Evolutionary conservation across 2,113 vertebrate species (phyloP).

Genomic region (Heteronetta atricapilla): DNA sequence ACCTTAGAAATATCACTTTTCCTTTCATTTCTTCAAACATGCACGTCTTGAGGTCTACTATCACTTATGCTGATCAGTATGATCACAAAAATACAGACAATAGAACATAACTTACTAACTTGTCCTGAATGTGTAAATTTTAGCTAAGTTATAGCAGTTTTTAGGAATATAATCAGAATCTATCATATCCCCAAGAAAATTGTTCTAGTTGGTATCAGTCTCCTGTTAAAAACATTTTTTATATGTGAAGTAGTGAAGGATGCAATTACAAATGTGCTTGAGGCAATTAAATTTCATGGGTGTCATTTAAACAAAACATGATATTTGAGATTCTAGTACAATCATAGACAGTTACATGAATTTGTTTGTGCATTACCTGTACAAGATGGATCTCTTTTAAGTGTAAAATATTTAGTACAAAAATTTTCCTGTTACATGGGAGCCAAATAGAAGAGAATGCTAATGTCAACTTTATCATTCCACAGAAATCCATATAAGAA

Average conservation of each 20-base stretch:
- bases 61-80: background rate
- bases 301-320: background rate
- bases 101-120: background rate
- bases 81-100: background rate
- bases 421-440: rapidly evolving
- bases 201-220: background rate
- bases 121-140: background rate
- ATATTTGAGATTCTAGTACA: background rate
- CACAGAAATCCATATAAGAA: background rate
- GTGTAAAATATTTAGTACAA: background rate
- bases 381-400: background rate
- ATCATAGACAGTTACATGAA: background rate
- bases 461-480: background rate
- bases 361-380: background rate
- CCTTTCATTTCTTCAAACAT: background rate
- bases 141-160: background rate
- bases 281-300: background rate
- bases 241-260: background rate
- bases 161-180: background rate
- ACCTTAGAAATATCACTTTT: background rate
- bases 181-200: background rate
- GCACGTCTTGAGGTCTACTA: background rate
- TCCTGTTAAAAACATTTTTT: background rate
- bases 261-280: background rate
- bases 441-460: background rate